These are phyloP conservation scores for Hippocampus guttulatus DNA, from an alignment of 2,113 vertebrate genomes.

Conservation along the genomic window DNA sequence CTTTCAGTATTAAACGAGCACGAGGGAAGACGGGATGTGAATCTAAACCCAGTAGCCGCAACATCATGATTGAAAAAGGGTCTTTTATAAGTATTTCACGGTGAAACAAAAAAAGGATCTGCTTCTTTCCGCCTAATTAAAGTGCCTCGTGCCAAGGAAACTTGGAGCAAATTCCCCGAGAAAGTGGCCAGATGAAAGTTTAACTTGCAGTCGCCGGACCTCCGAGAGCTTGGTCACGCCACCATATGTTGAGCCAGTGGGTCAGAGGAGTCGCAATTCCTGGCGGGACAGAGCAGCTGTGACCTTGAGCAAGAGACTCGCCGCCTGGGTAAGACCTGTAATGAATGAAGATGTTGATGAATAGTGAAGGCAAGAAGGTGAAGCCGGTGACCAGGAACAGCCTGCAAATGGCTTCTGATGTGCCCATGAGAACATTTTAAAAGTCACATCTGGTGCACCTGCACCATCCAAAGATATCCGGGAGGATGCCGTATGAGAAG, in stretches of 20 bases:
- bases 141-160: slow-evolving; percentile 56
- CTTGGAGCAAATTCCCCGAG: slow-evolving; percentile 40
- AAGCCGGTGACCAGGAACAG: slow-evolving; percentile 43
- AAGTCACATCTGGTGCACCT: neutral
- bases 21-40: neutral
- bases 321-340: slow-evolving; percentile 33
- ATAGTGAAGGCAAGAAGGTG: slow-evolving; percentile 50
- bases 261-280: slow-evolving; percentile 47
- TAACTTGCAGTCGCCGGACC: slow-evolving; percentile 43
- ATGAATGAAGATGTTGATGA: slow-evolving; percentile 61
- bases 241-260: slow-evolving; percentile 54
- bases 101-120: slow-evolving; percentile 39
- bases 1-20: too few species aligned
- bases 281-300: slow-evolving; percentile 60
- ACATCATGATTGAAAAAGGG: slow-evolving; percentile 31
- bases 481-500: too few species aligned
- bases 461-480: neutral
- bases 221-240: slow-evolving; percentile 22
- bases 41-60: slow-evolving; percentile 13
- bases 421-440: neutral
- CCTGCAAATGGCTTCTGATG: slow-evolving; percentile 5
- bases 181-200: slow-evolving; percentile 49
- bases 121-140: slow-evolving; percentile 61
- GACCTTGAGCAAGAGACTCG: slow-evolving; percentile 50
- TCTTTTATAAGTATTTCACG: slow-evolving; percentile 23